Evolutionary conservation across 2,888 invertebrate genomes (phyloP).

Genomic region (Colletes collaris): DNA sequence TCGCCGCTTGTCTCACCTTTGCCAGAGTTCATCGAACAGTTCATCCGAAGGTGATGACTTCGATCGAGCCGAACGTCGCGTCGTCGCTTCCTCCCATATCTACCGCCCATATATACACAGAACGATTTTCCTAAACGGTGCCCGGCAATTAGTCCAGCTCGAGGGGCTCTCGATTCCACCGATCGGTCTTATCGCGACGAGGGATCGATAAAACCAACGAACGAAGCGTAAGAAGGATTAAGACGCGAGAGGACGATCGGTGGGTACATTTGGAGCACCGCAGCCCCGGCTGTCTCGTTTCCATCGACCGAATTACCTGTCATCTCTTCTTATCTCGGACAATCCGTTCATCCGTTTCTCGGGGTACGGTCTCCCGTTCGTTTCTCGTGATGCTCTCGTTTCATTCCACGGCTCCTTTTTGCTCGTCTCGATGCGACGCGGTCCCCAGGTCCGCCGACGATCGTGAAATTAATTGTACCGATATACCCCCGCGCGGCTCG

Average conservation of each 20-base stretch:
- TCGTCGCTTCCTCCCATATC: not conserved
- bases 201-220: constrained; percentile 38
- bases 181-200: constrained; percentile 19
- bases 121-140: not conserved
- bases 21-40: not conserved
- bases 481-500: constrained; percentile 13
- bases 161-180: constrained; percentile 5
- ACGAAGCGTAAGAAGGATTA: constrained; percentile 41
- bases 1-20: not conserved
- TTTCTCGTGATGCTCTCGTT: constrained; percentile 23
- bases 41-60: not conserved
- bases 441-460: not conserved
- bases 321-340: constrained; percentile 77
- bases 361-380: constrained; percentile 31
- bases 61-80: not conserved
- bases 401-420: constrained; percentile 22
- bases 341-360: constrained; percentile 75
- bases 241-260: constrained; percentile 32
- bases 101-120: too few relatives aligned
- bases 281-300: constrained; percentile 58
- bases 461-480: constrained; percentile 43
- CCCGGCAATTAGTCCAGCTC: constrained; percentile 18
- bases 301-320: constrained; percentile 74
- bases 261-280: constrained; percentile 33
- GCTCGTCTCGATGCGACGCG: not conserved